Conservation (phyloP, 2,888 invertebrate species). For the Philereme transversata region DNA sequence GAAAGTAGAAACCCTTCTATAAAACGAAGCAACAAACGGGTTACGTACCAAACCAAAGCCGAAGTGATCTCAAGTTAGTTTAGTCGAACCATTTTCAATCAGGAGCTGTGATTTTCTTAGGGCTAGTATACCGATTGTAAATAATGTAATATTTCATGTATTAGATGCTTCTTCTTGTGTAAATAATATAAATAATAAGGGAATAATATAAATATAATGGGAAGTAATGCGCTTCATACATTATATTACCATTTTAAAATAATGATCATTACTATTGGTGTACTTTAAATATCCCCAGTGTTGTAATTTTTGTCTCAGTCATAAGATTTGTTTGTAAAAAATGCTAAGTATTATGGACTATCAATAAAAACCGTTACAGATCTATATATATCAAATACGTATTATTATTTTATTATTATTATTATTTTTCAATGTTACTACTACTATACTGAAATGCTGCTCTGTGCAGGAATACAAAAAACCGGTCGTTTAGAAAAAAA, state of each 20-base stretch:
- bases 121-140: conserved; percentile 40
- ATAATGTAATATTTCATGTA: conserved; percentile 28
- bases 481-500: no score
- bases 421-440: no score
- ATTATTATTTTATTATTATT: no score
- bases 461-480: no score
- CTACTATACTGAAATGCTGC: no score
- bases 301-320: background rate
- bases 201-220: no score
- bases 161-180: conserved; percentile 38
- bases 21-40: conserved; percentile 64
- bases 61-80: conserved; percentile 55
- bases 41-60: conserved; percentile 74
- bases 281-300: background rate
- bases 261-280: background rate
- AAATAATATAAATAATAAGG: conserved; percentile 17
- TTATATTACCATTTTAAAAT: background rate
- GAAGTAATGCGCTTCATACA: conserved; percentile 56
- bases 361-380: conserved; percentile 10
- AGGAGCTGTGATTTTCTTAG: conserved; percentile 80
- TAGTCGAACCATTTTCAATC: conserved; percentile 61
- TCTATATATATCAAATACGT: no score
- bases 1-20: conserved; percentile 71
- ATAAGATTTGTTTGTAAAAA: conserved; percentile 12
- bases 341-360: conserved; percentile 24